Evolutionary conservation across 1,140 invertebrate genomes (phyloP), one percentile per base, ranked within the genome.

Genomic region (Micrasema longulum): DNA sequence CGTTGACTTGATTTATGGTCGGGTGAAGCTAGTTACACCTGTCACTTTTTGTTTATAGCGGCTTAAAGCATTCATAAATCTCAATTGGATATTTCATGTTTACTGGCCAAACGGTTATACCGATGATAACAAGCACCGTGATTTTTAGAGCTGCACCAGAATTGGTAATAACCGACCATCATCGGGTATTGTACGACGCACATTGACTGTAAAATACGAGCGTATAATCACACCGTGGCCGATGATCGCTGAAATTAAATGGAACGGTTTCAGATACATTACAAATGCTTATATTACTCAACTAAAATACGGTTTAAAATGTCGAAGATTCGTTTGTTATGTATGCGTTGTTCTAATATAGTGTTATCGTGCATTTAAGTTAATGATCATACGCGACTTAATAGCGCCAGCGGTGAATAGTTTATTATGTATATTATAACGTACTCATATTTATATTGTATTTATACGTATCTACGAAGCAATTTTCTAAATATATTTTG

Each of bases 41-140:
- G 74, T 75, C 74, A 75, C 64, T 75, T 75, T 75, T 75, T 70
- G 70, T 75, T 74, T 74, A 71, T 74, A 38, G 74, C 70, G 66
- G 69, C 69, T 75, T 69, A 75, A 69, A 75, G 64, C 74, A 65
- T 60, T 72, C 70, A 75, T 75, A 75, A 75, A 75, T 75, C 74
- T 75, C 74, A 75, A 75, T 75, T 75, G 55, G 35, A 52, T 53
- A 65, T 14, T 26, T 35, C 60, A 64, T 26, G 60, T 64, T 38
- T 26, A 22, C 52, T 26, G 35, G 3, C 66, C 55, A 10, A 60
- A 60, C 36, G 55, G 18, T 60, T 38, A 14, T 53, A 55, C 20
- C 14, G 47, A 45, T 36, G 53, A 52, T 52, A 11, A 22, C 18
- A 60, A 60, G 35, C 16, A 18, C 9, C 35, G 48, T 48, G 31